A percentile compares a stretch with the other conserved stretches of the same genome.
These are phyloP conservation scores for Drosophila orena DNA, from an alignment of 1,140 invertebrate genomes.

Conservation along the genomic window DNA sequence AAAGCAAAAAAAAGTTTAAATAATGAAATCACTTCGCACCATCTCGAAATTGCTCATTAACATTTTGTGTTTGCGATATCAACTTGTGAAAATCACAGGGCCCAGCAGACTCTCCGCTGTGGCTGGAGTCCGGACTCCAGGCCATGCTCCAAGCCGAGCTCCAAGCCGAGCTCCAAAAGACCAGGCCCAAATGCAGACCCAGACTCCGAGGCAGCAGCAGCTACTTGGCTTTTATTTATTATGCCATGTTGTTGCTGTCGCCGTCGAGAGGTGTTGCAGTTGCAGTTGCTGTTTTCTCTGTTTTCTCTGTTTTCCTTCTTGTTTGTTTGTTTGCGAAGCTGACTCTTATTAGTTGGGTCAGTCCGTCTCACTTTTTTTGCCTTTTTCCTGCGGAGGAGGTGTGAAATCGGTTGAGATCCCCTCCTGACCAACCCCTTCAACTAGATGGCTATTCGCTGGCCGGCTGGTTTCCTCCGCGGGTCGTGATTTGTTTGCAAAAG, in stretches of 20 bases:
- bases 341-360: slow-evolving; percentile 80
- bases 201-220: slow-evolving; percentile 68
- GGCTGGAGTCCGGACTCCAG: slow-evolving; percentile 46
- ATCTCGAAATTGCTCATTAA: slow-evolving; percentile 85
- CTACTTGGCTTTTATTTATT: slow-evolving; percentile 83
- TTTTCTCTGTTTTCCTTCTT: slow-evolving; percentile 37
- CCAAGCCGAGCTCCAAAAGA: slow-evolving; percentile 16
- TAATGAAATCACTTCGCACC: slow-evolving; percentile 85
- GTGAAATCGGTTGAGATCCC: slow-evolving; percentile 50
- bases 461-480: slow-evolving; percentile 43
- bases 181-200: slow-evolving; percentile 58
- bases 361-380: slow-evolving; percentile 32
- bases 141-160: background rate
- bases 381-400: slow-evolving; percentile 40
- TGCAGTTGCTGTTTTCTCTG: slow-evolving; percentile 41
- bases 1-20: slow-evolving; percentile 76
- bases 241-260: slow-evolving; percentile 67
- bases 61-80: slow-evolving; percentile 85
- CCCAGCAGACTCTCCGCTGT: slow-evolving; percentile 31
- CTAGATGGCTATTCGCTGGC: slow-evolving; percentile 7
- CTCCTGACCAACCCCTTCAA: background rate
- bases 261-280: slow-evolving; percentile 34
- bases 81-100: slow-evolving; percentile 84
- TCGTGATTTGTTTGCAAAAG: slow-evolving; percentile 75
- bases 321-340: slow-evolving; percentile 9